These are phyloP conservation scores for Centrocercus urophasianus DNA, from an alignment of 2,113 vertebrate genomes.

Conservation along the genomic window DNA sequence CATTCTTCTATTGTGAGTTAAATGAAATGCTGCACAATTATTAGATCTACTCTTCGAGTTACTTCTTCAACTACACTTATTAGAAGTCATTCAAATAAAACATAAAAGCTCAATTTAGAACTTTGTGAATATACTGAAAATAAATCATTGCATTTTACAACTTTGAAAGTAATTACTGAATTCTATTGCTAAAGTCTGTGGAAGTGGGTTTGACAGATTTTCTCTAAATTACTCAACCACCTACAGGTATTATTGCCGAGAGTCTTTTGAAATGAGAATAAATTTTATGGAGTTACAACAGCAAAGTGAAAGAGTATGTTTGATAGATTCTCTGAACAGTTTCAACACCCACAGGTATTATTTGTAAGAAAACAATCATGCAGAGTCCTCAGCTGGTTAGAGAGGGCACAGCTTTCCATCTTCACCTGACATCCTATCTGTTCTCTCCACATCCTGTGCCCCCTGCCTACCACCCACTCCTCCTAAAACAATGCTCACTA, in stretches of 20 bases:
- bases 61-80: neutral
- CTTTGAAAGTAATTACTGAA: constrained; percentile 60
- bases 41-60: neutral
- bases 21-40: neutral
- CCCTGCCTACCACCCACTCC: constrained; percentile 75
- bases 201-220: constrained; percentile 75
- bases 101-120: constrained; percentile 1
- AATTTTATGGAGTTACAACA: constrained; percentile 77
- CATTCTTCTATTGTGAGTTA: neutral
- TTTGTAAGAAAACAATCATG: constrained; percentile 85
- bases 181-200: constrained; percentile 62
- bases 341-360: constrained; percentile 87
- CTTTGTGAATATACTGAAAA: constrained; percentile 43
- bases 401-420: constrained; percentile 80
- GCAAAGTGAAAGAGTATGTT: constrained; percentile 77
- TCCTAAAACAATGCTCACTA: constrained; percentile 73
- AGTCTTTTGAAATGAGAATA: constrained; percentile 78
- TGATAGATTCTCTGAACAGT: constrained; percentile 79
- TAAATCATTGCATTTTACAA: constrained; percentile 54
- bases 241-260: constrained; percentile 74
- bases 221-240: constrained; percentile 79
- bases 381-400: constrained; percentile 80
- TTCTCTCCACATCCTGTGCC: constrained; percentile 68
- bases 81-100: constrained; percentile 27
- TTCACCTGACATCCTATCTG: constrained; percentile 81